A percentile compares a stretch with the other conserved stretches of the same genome.
Conservation (phyloP, 2,797 vertebrate genomes). For the Thaleichthys pacificus region DNA sequence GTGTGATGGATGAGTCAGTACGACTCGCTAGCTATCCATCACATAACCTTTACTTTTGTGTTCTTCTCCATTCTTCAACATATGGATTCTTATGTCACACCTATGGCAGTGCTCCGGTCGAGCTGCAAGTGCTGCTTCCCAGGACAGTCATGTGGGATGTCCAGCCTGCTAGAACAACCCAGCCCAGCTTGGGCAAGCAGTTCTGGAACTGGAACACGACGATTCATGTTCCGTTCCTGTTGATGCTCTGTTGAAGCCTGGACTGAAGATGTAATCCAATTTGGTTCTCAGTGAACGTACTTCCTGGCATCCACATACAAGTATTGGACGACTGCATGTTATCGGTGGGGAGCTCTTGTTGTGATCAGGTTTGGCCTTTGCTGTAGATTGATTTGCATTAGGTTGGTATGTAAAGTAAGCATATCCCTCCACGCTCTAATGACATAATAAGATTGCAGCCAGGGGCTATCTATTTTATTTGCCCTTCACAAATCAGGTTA, state of each 20-base stretch:
- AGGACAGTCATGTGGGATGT: not conserved
- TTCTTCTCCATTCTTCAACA: conserved; percentile 63
- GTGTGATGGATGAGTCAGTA: conserved; percentile 56
- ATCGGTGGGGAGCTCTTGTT: not conserved
- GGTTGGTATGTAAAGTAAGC: not conserved
- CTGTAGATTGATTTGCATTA: not conserved
- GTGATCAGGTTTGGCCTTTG: not conserved
- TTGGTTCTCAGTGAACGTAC: too few relatives aligned
- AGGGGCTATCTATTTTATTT: conserved; percentile 49
- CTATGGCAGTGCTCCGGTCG: conserved; percentile 44
- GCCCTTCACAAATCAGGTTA: conserved; percentile 31
- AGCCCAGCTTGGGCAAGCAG: too few relatives aligned
- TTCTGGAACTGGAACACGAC: too few relatives aligned
- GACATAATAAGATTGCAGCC: conserved; percentile 50
- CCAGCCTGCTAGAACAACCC: too few relatives aligned
- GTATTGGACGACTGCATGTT: not conserved
- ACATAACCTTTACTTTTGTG: conserved; percentile 55
- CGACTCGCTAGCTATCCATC: conserved; percentile 56
- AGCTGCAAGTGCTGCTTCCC: conserved; percentile 46
- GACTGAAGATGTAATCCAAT: too few relatives aligned
- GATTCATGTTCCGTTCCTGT: too few relatives aligned
- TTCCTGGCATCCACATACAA: too few relatives aligned
- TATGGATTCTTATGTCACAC: conserved; percentile 67
- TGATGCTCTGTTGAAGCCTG: too few relatives aligned
- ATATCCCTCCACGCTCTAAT: conserved; percentile 8